These are phyloP conservation scores for Tangara arthus DNA, from an alignment of 2,797 vertebrate species.

Conservation along the genomic window DNA sequence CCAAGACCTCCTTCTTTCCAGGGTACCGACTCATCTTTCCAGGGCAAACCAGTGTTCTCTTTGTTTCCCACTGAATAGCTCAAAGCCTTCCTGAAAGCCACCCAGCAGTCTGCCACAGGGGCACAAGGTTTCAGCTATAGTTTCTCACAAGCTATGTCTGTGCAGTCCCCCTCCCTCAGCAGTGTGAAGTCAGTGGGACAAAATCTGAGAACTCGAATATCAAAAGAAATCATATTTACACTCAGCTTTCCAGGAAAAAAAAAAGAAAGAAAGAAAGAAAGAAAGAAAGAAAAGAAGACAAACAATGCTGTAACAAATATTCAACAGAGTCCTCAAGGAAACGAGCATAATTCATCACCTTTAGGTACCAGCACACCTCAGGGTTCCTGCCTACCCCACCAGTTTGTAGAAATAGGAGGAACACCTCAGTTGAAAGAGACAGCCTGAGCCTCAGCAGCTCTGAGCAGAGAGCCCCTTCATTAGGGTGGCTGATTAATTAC, in stretches of 20 bases:
- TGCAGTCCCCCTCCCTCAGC: not conserved
- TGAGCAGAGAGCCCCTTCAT: not conserved
- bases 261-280: not conserved
- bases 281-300: not conserved
- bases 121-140: not conserved
- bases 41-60: not conserved
- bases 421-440: fast-evolving
- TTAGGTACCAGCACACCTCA: not conserved
- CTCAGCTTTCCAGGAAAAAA: not conserved
- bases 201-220: not conserved
- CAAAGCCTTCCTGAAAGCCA: slow-evolving; percentile 13
- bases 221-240: not conserved
- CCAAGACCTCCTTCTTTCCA: slow-evolving; percentile 28
- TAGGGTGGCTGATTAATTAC: not conserved
- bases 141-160: not conserved
- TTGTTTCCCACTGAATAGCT: slow-evolving; percentile 18
- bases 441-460: not conserved
- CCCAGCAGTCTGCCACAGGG: not conserved
- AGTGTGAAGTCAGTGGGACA: not conserved
- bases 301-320: not conserved
- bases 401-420: not conserved
- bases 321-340: not conserved
- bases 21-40: slow-evolving; percentile 11
- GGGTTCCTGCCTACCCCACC: not conserved
- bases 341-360: not conserved